Conservation (phyloP, 2,797 vertebrate genomes). For the Sebastes cheni region DNA sequence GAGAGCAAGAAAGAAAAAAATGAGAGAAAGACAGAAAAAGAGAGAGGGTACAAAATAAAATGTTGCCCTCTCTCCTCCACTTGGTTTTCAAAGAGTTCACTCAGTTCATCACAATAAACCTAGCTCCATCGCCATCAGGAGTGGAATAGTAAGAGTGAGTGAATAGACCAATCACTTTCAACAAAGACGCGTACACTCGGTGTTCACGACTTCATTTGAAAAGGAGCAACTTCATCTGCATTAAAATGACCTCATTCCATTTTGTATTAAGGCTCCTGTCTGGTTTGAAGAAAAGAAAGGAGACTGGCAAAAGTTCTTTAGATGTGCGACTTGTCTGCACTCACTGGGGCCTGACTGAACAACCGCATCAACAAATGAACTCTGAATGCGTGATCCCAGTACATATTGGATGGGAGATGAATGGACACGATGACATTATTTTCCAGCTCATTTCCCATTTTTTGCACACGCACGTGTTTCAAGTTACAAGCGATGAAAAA, state of each 20-base stretch:
- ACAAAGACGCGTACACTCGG: constrained; percentile 35
- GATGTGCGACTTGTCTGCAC: constrained; percentile 40
- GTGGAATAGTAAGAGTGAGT: constrained; percentile 23
- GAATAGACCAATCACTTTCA: constrained; percentile 39
- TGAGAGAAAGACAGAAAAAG: not conserved
- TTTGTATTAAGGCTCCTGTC: constrained; percentile 32
- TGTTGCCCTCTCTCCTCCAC: not conserved
- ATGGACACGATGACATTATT: constrained; percentile 51
- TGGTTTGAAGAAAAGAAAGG: constrained; percentile 29
- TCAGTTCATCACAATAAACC: constrained; percentile 11
- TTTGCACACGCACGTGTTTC: constrained; percentile 56
- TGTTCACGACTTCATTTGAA: constrained; percentile 47
- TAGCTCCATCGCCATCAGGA: constrained; percentile 10
- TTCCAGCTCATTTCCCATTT: constrained; percentile 59
- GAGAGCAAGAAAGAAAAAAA: constrained; percentile 9
- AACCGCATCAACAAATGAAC: constrained; percentile 38
- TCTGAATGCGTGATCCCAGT: constrained; percentile 21
- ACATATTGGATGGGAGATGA: constrained; percentile 42
- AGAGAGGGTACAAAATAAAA: not conserved
- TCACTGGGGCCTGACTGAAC: constrained; percentile 30
- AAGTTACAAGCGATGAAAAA: constrained; percentile 54
- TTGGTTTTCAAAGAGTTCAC: constrained; percentile 12
- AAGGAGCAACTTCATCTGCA: constrained; percentile 49
- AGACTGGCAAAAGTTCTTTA: constrained; percentile 24
- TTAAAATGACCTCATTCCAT: constrained; percentile 51